These are phyloP conservation scores for Cercopithecus neglectus DNA, from an alignment of 2,797 vertebrate species.

Conservation along the genomic window DNA sequence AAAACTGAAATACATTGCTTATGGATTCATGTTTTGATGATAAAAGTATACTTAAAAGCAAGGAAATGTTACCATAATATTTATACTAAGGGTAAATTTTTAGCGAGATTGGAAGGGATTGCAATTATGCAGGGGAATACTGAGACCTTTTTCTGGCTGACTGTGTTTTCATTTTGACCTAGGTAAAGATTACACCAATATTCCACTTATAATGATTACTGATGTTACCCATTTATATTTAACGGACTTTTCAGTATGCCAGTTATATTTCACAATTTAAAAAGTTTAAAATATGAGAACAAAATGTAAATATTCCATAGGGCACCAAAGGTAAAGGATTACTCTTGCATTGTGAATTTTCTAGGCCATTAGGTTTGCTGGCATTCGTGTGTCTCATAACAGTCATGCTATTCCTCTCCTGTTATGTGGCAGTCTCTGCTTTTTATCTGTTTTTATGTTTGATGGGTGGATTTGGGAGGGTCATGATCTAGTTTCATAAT, in stretches of 20 bases:
- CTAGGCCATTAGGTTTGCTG: background rate
- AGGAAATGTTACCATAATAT: background rate
- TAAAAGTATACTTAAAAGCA: background rate
- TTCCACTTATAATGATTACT: background rate
- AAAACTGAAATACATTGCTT: background rate
- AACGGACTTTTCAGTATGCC: background rate
- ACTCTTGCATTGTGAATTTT: background rate
- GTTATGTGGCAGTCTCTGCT: background rate
- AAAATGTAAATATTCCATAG: background rate
- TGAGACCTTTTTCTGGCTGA: background rate
- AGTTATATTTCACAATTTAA: background rate
- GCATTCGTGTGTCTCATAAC: background rate
- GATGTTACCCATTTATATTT: background rate
- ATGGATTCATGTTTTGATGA: no score
- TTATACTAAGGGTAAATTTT: background rate
- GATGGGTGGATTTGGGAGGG: background rate
- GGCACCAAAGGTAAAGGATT: fast-evolving
- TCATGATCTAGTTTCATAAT: background rate
- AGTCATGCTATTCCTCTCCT: background rate
- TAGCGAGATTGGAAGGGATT: background rate
- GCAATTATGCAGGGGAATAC: background rate
- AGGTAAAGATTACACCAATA: background rate
- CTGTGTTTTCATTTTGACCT: background rate
- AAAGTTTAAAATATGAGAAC: background rate
- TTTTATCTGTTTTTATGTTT: background rate